These are phyloP conservation scores for Channa striata DNA, from an alignment of 2,797 vertebrate species.

Conservation along the genomic window DNA sequence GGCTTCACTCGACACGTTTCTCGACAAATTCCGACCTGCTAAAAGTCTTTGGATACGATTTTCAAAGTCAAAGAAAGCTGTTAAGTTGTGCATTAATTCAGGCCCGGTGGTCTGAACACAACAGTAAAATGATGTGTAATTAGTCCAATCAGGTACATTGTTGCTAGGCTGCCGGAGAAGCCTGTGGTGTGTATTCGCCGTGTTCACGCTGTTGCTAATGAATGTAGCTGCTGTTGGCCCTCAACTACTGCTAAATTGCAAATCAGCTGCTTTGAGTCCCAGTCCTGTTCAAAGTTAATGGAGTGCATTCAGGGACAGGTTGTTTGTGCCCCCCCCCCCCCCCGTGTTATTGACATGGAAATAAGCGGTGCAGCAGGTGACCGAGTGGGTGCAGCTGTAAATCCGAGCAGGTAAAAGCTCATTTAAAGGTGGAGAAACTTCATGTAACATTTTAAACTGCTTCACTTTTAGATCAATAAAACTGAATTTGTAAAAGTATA, in stretches of 20 bases:
- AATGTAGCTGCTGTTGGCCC: constrained; percentile 34
- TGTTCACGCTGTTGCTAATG: constrained; percentile 20
- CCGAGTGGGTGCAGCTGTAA: constrained; percentile 13
- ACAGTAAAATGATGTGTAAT: constrained; percentile 37
- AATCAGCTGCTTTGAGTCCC: constrained; percentile 55
- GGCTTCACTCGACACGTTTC: not conserved
- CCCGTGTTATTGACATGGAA: constrained; percentile 38
- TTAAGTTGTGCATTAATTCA: constrained; percentile 28
- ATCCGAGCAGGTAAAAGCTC: not conserved
- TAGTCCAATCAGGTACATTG: constrained; percentile 56
- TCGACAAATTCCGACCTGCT: not conserved
- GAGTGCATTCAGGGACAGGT: constrained; percentile 51
- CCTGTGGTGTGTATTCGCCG: constrained; percentile 20
- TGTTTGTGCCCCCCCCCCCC: constrained; percentile 35
- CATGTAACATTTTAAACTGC: not conserved
- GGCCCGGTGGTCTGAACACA: constrained; percentile 37
- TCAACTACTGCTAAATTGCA: constrained; percentile 45
- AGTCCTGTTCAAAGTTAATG: constrained; percentile 46
- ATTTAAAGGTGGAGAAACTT: constrained; percentile 2
- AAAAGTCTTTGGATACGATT: constrained; percentile 1
- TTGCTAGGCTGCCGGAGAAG: constrained; percentile 47
- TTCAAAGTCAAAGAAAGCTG: constrained; percentile 3
- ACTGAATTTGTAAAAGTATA: not conserved
- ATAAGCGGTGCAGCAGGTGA: constrained; percentile 30
- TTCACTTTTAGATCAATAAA: not conserved